A percentile compares a stretch with the other conserved stretches of the same genome.
phyloP scores from a whole-genome alignment of 2,797 vertebrate species.

The Peromyscus melanophrys region DNA sequence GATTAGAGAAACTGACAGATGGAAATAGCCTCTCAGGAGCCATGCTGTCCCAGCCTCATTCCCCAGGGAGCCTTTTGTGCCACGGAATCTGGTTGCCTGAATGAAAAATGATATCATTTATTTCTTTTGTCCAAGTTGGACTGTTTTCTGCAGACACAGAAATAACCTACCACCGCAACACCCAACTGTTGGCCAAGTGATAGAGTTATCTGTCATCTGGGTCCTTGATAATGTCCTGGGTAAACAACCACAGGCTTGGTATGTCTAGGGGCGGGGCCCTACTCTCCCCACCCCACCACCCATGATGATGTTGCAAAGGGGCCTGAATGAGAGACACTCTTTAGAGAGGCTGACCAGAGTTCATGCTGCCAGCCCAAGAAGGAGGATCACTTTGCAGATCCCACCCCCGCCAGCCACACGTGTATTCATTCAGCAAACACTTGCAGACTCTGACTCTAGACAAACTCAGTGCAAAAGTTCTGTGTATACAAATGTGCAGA shows the following conservation, averaged over 20 bases:
- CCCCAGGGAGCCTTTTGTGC: slow-evolving; percentile 85
- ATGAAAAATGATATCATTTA: slow-evolving; percentile 90
- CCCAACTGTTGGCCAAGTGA: slow-evolving; percentile 89
- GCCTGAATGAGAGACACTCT: slow-evolving; percentile 12
- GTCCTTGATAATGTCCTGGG: slow-evolving; percentile 86
- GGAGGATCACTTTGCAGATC: slow-evolving; percentile 5
- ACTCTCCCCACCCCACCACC: not conserved
- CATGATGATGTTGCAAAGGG: not conserved
- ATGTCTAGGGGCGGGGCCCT: slow-evolving; percentile 32
- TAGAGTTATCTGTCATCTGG: slow-evolving; percentile 90
- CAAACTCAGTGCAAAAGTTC: slow-evolving; percentile 17
- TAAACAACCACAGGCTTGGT: slow-evolving; percentile 85
- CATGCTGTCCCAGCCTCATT: slow-evolving; percentile 87
- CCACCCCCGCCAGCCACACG: not conserved
- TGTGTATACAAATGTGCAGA: not conserved
- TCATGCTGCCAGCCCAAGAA: not conserved
- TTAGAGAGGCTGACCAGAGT: not conserved
- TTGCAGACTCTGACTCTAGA: not conserved
- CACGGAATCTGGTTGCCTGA: slow-evolving; percentile 87
- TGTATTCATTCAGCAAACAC: not conserved
- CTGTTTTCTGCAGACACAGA: slow-evolving; percentile 88
- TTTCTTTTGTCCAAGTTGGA: slow-evolving; percentile 89
- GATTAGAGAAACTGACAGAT: slow-evolving; percentile 88
- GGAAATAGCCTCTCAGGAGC: slow-evolving; percentile 90
- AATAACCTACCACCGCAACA: slow-evolving; percentile 87